phyloP scores from a whole-genome alignment of 1,140 invertebrate genomes.

The Temnothorax nylanderi region DNA sequence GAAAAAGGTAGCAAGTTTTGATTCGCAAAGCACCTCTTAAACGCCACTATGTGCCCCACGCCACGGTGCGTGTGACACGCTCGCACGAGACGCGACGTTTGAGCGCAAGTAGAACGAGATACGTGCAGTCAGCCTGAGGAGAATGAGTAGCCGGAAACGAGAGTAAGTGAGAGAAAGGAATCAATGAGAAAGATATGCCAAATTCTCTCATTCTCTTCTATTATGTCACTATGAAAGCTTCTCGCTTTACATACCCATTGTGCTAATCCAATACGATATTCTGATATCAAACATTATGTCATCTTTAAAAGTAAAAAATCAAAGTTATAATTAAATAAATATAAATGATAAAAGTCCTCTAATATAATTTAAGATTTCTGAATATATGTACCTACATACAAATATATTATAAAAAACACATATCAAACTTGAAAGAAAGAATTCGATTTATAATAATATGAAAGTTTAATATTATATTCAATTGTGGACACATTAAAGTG shows the following conservation, averaged over 20 bases:
- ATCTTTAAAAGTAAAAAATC: not conserved
- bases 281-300: not conserved
- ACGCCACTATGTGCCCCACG: not conserved
- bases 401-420: not conserved
- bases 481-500: not conserved
- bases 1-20: not conserved
- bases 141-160: not conserved
- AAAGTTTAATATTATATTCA: not conserved
- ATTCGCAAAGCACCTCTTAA: not conserved
- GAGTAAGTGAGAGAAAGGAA: not conserved
- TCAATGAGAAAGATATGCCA: slow-evolving; percentile 7
- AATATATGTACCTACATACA: not conserved
- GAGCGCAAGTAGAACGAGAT: slow-evolving; percentile 28
- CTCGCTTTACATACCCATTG: not conserved
- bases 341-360: not conserved
- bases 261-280: not conserved
- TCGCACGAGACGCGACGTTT: slow-evolving; percentile 11
- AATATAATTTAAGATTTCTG: not conserved
- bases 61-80: no score
- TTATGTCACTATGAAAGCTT: not conserved
- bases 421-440: not conserved
- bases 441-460: not conserved
- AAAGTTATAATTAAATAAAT: no score
- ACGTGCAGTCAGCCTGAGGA: slow-evolving; percentile 3
- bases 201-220: not conserved